These are phyloP conservation scores for Solenopsis invicta DNA, from an alignment of 1,140 invertebrate species.

Conservation along the genomic window DNA sequence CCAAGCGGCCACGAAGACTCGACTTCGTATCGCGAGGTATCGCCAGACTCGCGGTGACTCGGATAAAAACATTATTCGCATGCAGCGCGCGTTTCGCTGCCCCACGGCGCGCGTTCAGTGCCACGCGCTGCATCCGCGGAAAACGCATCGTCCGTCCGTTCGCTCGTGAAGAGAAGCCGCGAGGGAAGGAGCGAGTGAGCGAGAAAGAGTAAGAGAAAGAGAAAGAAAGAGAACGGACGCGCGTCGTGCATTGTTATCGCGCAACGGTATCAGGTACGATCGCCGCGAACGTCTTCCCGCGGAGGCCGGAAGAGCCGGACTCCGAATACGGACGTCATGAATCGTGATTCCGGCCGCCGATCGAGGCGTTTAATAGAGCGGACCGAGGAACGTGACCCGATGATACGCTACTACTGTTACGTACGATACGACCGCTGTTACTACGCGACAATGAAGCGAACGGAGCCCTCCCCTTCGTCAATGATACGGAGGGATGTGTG, in stretches of 20 bases:
- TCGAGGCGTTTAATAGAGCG: conserved; percentile 45
- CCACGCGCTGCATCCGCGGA: conserved; percentile 50
- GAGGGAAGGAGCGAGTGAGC: background rate
- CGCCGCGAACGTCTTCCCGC: background rate
- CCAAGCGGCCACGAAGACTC: conserved; percentile 42
- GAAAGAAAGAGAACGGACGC: conserved; percentile 18
- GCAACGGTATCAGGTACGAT: conserved; percentile 55
- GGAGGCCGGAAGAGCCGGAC: background rate
- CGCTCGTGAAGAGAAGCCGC: background rate
- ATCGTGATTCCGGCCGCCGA: conserved; percentile 20
- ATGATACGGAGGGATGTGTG: conserved; percentile 56
- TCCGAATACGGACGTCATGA: conserved; percentile 33
- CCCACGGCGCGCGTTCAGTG: conserved; percentile 46
- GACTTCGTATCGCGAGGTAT: conserved; percentile 58
- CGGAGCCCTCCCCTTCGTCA: background rate
- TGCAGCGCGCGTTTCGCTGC: conserved; percentile 46
- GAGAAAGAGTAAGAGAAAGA: background rate
- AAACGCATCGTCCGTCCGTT: conserved; percentile 40
- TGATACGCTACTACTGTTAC: conserved; percentile 22
- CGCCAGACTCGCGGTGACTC: conserved; percentile 44
- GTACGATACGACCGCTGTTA: background rate
- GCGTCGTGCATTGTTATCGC: conserved; percentile 26
- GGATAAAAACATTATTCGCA: conserved; percentile 57
- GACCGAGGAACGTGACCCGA: conserved; percentile 59
- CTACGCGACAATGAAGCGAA: conserved; percentile 62